phyloP scores from a whole-genome alignment of 2,113 vertebrate species.

The Blennius ocellaris region DNA sequence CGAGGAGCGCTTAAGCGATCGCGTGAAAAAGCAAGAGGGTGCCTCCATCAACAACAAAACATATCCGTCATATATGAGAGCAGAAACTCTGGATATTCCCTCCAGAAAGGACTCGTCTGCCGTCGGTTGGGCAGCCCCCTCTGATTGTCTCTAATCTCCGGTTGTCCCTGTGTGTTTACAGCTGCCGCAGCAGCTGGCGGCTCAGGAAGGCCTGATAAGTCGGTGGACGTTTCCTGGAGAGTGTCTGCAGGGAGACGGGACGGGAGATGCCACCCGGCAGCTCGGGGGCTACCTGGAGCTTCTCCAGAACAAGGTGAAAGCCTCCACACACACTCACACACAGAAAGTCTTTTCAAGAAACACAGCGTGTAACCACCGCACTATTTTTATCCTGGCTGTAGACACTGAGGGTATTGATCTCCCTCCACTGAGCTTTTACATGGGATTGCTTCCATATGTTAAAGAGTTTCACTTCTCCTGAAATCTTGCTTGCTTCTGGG shows the following conservation, averaged over 20 bases:
- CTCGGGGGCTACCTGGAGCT: conserved; percentile 86
- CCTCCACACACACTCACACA: background rate
- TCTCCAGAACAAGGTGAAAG: conserved; percentile 88
- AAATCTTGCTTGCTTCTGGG: conserved; percentile 8
- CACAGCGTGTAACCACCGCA: conserved; percentile 1
- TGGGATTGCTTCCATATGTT: conserved; percentile 63
- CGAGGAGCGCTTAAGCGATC: too few relatives aligned
- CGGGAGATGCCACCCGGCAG: conserved; percentile 64
- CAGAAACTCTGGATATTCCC: too few relatives aligned
- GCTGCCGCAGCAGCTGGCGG: conserved; percentile 88
- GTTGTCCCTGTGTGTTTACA: conserved; percentile 68
- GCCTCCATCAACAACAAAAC: too few relatives aligned
- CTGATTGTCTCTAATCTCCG: too few relatives aligned
- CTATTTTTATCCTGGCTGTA: conserved; percentile 43
- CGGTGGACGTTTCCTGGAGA: conserved; percentile 87
- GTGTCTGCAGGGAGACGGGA: conserved; percentile 73
- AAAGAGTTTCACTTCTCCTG: conserved; percentile 20
- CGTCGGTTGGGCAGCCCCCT: too few relatives aligned
- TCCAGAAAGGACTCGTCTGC: too few relatives aligned
- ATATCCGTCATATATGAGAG: too few relatives aligned
- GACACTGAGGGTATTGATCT: conserved; percentile 43
- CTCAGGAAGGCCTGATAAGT: conserved; percentile 86
- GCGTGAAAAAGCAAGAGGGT: too few relatives aligned
- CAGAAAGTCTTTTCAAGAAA: conserved; percentile 34
- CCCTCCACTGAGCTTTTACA: conserved; percentile 30